Conservation (phyloP, 2,888 invertebrate species). For the Meghimatium bilineatum region DNA sequence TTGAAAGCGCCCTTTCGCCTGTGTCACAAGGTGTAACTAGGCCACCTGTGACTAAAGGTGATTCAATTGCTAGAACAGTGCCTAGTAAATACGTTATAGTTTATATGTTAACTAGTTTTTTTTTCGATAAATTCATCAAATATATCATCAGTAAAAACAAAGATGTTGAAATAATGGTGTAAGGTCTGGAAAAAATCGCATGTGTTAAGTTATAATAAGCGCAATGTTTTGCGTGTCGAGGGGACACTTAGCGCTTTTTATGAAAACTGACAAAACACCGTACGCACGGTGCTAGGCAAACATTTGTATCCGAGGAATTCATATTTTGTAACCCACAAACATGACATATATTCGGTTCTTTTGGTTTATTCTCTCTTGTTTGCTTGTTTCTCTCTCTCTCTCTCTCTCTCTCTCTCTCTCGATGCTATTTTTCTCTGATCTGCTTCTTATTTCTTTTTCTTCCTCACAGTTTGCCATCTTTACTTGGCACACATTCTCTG, state of each 20-base stretch:
- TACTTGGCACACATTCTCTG: background rate
- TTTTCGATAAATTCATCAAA: background rate
- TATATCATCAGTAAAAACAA: background rate
- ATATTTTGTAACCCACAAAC: background rate
- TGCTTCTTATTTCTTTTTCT: background rate
- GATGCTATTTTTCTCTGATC: too few relatives aligned
- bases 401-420: background rate
- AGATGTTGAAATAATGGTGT: background rate
- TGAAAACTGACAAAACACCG: background rate
- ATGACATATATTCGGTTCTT: background rate
- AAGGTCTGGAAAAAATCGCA: background rate
- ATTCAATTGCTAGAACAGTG: background rate
- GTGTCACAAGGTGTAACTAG: background rate
- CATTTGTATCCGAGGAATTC: background rate
- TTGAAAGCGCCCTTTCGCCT: background rate
- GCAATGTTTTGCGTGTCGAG: background rate
- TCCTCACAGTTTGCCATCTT: background rate
- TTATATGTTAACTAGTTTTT: background rate
- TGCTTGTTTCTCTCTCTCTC: background rate
- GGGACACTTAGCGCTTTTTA: background rate
- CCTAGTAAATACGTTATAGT: background rate
- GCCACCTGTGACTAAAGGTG: background rate
- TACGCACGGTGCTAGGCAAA: background rate
- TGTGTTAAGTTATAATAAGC: background rate
- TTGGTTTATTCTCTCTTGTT: background rate